Percentiles rank a stretch among this genome's conserved stretches.
Conservation (phyloP, 2,888 invertebrate genomes). For the Yponomeuta malinellus region DNA sequence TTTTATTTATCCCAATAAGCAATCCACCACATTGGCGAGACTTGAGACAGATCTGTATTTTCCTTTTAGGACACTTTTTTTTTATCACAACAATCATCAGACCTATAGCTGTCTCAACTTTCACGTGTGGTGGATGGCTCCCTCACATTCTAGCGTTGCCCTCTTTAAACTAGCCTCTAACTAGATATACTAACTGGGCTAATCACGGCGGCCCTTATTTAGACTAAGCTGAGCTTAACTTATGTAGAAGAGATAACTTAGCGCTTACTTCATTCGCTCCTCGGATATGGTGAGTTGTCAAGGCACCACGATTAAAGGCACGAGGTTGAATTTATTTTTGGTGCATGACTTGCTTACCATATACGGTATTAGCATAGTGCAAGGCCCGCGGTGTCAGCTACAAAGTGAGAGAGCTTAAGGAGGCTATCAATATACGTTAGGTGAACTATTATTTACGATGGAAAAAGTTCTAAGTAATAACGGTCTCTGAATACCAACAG, state of each 20-base stretch:
- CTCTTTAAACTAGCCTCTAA: not conserved
- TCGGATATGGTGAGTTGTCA: conserved; percentile 37
- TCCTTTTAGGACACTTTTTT: too few species aligned
- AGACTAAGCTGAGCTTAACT: not conserved
- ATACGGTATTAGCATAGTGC: conserved; percentile 11
- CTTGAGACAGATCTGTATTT: too few species aligned
- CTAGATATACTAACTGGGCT: not conserved
- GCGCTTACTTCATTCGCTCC: conserved; percentile 1
- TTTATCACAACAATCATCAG: too few species aligned
- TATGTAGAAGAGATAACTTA: not conserved
- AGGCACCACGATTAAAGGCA: conserved; percentile 39
- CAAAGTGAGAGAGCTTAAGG: conserved; percentile 1
- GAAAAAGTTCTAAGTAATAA: conserved; percentile 2
- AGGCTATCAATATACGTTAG: not conserved
- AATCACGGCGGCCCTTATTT: not conserved
- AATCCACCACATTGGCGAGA: too few species aligned
- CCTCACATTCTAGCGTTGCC: too few species aligned
- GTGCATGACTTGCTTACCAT: conserved; percentile 31
- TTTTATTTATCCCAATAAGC: too few species aligned
- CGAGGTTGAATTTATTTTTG: conserved; percentile 48
- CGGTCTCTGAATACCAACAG: not conserved
- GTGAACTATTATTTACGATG: not conserved
- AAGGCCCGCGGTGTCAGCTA: not conserved
- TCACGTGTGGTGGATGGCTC: too few species aligned
- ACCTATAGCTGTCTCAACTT: too few species aligned